Evolutionary conservation across 2,797 vertebrate genomes (phyloP).

Genomic region (Artibeus jamaicensis): DNA sequence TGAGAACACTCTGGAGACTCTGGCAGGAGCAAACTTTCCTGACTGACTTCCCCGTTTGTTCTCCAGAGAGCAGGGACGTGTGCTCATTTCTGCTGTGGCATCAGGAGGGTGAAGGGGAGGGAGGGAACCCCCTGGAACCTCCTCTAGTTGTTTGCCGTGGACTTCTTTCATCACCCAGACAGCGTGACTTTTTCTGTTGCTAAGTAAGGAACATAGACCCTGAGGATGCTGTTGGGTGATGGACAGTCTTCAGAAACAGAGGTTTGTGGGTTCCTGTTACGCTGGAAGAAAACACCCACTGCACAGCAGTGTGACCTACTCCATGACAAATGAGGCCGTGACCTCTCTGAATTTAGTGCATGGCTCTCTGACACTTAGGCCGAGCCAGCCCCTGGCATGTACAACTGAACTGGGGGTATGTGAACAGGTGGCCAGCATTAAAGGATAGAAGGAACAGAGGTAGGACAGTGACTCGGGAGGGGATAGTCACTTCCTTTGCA

Average conservation of each 20-base stretch:
- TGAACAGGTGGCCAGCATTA: constrained; percentile 33
- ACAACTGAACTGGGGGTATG: neutral
- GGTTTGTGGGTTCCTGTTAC: constrained; percentile 56
- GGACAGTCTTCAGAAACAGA: constrained; percentile 21
- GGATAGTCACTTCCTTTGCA: neutral
- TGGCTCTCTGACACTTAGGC: neutral
- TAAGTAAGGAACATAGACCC: neutral
- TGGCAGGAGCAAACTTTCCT: neutral
- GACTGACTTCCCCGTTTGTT: neutral
- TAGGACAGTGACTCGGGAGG: neutral
- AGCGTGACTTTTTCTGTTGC: neutral
- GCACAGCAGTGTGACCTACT: constrained; percentile 48
- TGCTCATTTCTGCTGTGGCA: neutral
- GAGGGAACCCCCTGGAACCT: neutral
- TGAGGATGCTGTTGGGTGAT: neutral
- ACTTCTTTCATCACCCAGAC: neutral
- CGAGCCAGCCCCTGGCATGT: neutral
- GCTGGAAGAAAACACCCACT: constrained; percentile 37
- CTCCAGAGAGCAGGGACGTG: neutral
- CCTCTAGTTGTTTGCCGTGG: neutral
- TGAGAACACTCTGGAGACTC: neutral
- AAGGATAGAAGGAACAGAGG: neutral
- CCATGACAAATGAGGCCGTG: neutral
- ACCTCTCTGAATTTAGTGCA: constrained; percentile 52
- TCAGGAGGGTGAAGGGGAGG: neutral